These are phyloP conservation scores for Trachops cirrhosus DNA, from an alignment of 2,797 vertebrate genomes.

Conservation along the genomic window DNA sequence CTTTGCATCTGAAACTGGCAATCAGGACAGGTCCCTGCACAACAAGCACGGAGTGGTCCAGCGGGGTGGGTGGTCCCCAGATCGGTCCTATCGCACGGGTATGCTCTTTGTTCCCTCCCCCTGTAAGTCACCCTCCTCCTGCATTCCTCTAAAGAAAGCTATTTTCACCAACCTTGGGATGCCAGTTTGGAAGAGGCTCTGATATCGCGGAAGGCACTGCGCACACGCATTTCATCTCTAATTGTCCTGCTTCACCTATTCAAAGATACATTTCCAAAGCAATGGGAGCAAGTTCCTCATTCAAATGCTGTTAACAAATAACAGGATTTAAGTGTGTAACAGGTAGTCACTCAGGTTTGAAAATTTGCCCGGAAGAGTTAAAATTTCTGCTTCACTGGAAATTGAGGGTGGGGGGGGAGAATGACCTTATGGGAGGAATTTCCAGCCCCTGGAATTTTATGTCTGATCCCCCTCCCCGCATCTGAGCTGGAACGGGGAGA, in stretches of 20 bases:
- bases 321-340: conserved; percentile 65
- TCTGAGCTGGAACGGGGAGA: conserved; percentile 34
- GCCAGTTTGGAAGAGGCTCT: conserved; percentile 66
- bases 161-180: conserved; percentile 73
- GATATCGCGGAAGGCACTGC: conserved; percentile 54
- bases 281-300: conserved; percentile 72
- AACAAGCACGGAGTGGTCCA: neutral
- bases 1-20: neutral
- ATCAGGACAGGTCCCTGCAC: neutral
- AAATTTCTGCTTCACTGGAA: conserved; percentile 75
- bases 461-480: conserved; percentile 44
- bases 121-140: conserved; percentile 50
- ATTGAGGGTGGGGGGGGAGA: neutral
- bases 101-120: conserved; percentile 42
- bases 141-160: conserved; percentile 71
- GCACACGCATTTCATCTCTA: conserved; percentile 68
- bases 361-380: conserved; percentile 78
- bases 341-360: conserved; percentile 77
- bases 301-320: conserved; percentile 80
- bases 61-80: neutral
- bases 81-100: rapidly evolving
- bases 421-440: conserved; percentile 48
- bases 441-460: conserved; percentile 53
- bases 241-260: conserved; percentile 70
- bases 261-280: conserved; percentile 82